A percentile compares a stretch with the other conserved stretches of the same genome.
phyloP scores from a whole-genome alignment of 1,140 invertebrate species.

The Planococcus citri region DNA sequence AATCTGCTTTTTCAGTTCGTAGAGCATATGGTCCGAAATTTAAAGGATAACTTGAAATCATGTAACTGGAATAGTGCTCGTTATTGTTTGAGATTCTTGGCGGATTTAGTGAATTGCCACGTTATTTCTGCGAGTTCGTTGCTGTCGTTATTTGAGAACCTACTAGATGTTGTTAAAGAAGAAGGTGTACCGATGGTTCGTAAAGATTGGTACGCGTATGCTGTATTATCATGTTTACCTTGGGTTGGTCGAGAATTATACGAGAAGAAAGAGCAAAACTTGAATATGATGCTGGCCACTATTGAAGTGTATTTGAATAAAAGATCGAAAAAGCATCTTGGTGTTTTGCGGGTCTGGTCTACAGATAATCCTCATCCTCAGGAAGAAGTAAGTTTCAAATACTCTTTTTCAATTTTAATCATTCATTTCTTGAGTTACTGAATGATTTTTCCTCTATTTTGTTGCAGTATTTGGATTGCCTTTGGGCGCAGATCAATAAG shows the following conservation, averaged over 20 bases:
- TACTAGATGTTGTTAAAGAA: conserved; percentile 89
- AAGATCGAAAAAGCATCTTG: conserved; percentile 79
- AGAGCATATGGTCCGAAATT: conserved; percentile 83
- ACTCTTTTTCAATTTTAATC: no score
- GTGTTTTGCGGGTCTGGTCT: conserved; percentile 83
- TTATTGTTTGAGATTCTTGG: conserved; percentile 78
- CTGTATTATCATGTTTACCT: conserved; percentile 84
- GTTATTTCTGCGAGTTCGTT: conserved; percentile 87
- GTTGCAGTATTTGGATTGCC: conserved; percentile 75
- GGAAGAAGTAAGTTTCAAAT: conserved; percentile 56
- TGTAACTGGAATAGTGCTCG: conserved; percentile 85
- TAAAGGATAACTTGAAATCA: conserved; percentile 81
- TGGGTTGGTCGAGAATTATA: conserved; percentile 94
- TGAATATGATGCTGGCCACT: conserved; percentile 80
- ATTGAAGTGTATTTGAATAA: conserved; percentile 94
- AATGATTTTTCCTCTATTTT: conserved; percentile 1
- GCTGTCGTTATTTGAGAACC: conserved; percentile 79
- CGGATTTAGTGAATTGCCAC: conserved; percentile 93
- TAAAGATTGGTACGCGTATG: conserved; percentile 91
- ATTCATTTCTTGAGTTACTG: neutral
- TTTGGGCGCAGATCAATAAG: conserved; percentile 92
- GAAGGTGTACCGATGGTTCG: conserved; percentile 79
- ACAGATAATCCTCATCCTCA: conserved; percentile 86
- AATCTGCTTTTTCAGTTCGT: conserved; percentile 51
- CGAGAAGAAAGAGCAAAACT: conserved; percentile 89